Base-by-base conservation (phyloP, 2,888 invertebrate genomes). In the Adelphocoris suturalis region DNA sequence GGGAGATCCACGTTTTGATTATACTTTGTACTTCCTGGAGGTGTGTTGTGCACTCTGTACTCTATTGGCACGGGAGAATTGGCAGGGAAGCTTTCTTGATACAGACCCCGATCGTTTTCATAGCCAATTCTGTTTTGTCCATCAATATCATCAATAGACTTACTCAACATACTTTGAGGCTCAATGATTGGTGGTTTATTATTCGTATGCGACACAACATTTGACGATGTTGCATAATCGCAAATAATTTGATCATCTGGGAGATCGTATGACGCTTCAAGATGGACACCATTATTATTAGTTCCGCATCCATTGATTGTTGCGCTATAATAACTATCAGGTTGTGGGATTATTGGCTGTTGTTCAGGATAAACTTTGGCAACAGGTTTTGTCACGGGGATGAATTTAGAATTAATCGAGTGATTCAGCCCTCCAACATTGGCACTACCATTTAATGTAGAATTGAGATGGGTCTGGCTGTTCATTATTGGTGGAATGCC, bases 351-450 rank as follows among this genome's bases (percentile, higher is more conserved):
- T 27, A 52, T 48, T 88, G 88, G 78, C 55, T 76, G 48, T n/a
- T 28, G 88, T 78, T 88, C 88, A 52, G 80, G 48, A 55, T 88
- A 55, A 80, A 78, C 88, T 52, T 55, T 88, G 76, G 88, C 88
- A 47, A 88, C 16, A 13, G 88, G 88, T 78, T 88, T 88, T 28
- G 61, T 28, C 12, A 80, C 55, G 13, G 88, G 80, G 27, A 88
- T 78, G 52, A 88, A 88, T 27, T 76, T 28, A 27, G 78, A 23
- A 55, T 37, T 75, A 27, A 27, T 86, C 0, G 86, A 86, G 28
- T 86, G 82, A 82, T 82, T 82, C 52, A 82, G 14, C 7, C 68
- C 68, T 23, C 68, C 27, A 12, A 68, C 68, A 23, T 68, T 68
- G 19, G 68, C 68, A 68, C 37, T 37, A 37, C 68, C 68, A 13